Evolutionary conservation across 2,797 vertebrate species (phyloP).

Genomic region (Sebastes vulpes): DNA sequence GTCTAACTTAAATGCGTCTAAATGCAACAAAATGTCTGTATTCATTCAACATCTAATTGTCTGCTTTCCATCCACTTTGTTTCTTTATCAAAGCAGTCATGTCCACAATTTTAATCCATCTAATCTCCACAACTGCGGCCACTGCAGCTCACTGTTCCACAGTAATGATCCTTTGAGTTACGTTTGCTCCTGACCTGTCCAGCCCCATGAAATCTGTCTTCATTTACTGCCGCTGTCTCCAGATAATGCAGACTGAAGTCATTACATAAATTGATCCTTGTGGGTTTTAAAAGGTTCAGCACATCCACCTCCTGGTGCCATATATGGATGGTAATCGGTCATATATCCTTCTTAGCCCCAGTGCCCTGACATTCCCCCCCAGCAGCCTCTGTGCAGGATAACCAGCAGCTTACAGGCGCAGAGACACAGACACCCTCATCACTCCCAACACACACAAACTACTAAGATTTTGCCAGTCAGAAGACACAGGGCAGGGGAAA

Average conservation of each 20-base stretch:
- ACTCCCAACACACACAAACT: background rate
- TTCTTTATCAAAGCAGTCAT: background rate
- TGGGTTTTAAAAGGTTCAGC: slow-evolving; percentile 67
- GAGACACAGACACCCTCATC: background rate
- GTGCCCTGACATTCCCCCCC: background rate
- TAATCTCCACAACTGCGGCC: background rate
- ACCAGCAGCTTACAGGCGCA: slow-evolving; percentile 6
- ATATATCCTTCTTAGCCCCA: slow-evolving; percentile 33
- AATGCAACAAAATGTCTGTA: background rate
- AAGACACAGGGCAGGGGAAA: background rate
- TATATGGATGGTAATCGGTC: slow-evolving; percentile 49
- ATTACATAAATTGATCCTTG: slow-evolving; percentile 49
- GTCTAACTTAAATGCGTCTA: too few relatives aligned
- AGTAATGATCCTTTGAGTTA: background rate
- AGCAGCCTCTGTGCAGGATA: background rate
- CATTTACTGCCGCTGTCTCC: slow-evolving; percentile 23
- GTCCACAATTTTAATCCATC: background rate
- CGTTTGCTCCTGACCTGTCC: background rate
- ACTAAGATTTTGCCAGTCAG: background rate
- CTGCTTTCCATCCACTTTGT: background rate
- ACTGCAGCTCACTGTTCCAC: background rate
- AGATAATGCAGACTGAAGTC: slow-evolving; percentile 55
- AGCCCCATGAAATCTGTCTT: slow-evolving; percentile 24
- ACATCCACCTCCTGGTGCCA: slow-evolving; percentile 32
- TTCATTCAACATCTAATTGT: background rate